phyloP scores from a whole-genome alignment of 2,888 invertebrate genomes.

The Hemistola chrysoprasaria region DNA sequence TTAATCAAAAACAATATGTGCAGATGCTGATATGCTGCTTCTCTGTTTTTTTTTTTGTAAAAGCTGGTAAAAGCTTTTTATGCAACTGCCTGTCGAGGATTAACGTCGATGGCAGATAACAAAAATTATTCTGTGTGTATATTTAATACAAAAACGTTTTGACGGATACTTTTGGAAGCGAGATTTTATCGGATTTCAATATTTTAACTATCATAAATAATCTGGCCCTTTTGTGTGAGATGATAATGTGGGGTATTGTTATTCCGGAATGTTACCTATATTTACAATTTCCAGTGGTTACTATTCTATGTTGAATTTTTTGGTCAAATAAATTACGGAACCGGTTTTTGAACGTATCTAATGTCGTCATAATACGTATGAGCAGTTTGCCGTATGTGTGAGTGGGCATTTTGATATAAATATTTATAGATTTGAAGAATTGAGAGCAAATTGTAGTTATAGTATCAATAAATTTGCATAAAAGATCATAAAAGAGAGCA shows the following conservation, averaged over 20 bases:
- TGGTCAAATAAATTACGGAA: too few relatives aligned
- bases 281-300: not conserved
- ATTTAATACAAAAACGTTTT: slow-evolving; percentile 32
- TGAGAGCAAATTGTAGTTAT: slow-evolving; percentile 5
- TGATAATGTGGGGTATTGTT: not conserved
- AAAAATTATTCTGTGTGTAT: slow-evolving; percentile 32
- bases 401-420: too few relatives aligned
- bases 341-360: not conserved
- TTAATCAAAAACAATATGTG: too few relatives aligned
- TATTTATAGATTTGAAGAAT: not conserved
- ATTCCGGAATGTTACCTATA: slow-evolving; percentile 1
- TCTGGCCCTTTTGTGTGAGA: slow-evolving; percentile 1
- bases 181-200: slow-evolving; percentile 31
- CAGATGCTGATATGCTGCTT: slow-evolving; percentile 24
- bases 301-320: too few relatives aligned
- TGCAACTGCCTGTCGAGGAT: slow-evolving; percentile 38
- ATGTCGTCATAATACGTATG: too few relatives aligned
- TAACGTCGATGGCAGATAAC: slow-evolving; percentile 37
- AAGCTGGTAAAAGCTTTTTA: slow-evolving; percentile 42
- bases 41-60: slow-evolving; percentile 26
- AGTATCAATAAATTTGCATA: not conserved
- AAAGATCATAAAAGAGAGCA: too few relatives aligned
- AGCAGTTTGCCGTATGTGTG: too few relatives aligned
- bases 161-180: slow-evolving; percentile 30
- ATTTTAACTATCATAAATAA: slow-evolving; percentile 18